These are phyloP conservation scores for Macquaria ambigua DNA, from an alignment of 2,113 vertebrate species.

Conservation along the genomic window DNA sequence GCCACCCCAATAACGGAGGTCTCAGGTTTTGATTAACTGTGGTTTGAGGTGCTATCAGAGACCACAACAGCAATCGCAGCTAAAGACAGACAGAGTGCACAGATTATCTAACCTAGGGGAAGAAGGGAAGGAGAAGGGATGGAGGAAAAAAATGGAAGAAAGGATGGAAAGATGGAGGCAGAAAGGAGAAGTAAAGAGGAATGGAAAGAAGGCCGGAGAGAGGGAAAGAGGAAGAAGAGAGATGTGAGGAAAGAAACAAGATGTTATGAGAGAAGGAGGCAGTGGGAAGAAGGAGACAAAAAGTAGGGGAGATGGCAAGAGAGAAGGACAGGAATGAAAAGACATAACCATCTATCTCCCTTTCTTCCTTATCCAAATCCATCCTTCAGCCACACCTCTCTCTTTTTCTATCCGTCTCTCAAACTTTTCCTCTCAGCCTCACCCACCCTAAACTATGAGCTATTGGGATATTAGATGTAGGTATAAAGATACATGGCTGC, in stretches of 20 bases:
- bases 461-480: conserved; percentile 37
- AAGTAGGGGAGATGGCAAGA: neutral
- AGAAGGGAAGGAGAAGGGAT: neutral
- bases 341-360: conserved; percentile 10
- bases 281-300: neutral
- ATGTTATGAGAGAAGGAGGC: too few species aligned
- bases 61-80: conserved; percentile 44
- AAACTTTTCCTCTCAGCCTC: conserved; percentile 25
- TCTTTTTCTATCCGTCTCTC: conserved; percentile 15
- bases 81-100: conserved; percentile 40
- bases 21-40: conserved; percentile 71
- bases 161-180: neutral
- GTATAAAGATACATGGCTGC: conserved; percentile 69
- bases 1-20: conserved; percentile 61
- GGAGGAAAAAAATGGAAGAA: neutral
- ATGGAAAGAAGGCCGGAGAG: neutral
- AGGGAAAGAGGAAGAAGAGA: neutral
- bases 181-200: neutral
- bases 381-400: conserved; percentile 8
- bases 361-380: conserved; percentile 19
- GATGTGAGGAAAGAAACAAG: neutral
- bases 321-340: conserved; percentile 19
- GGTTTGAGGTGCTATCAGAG: conserved; percentile 63
- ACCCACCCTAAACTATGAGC: conserved; percentile 18
- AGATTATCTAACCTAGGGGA: conserved; percentile 25